Evolutionary conservation across 23 tunicate species (phyloP).

Genomic region (Trididemnum miniatum): DNA sequence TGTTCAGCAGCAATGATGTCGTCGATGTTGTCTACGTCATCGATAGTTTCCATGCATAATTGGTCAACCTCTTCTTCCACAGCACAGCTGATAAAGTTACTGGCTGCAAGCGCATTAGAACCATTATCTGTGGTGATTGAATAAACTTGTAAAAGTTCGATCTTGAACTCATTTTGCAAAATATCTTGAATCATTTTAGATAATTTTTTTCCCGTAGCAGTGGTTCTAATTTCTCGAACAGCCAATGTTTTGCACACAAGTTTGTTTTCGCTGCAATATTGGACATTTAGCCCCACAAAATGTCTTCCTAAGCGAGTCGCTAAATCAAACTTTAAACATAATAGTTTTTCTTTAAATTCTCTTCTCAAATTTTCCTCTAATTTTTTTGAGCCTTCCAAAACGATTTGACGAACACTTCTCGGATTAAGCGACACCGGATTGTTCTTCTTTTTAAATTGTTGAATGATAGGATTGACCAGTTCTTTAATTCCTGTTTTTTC

Average conservation of each 20-base stretch:
- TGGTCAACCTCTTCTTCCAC: not conserved
- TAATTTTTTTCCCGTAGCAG: constrained; percentile 1
- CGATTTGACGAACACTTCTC: not conserved
- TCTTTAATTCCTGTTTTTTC: not conserved
- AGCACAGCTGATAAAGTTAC: not conserved
- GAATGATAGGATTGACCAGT: not conserved
- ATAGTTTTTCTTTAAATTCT: not conserved
- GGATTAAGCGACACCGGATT: not conserved
- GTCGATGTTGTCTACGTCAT: not conserved
- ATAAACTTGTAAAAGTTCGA: not conserved
- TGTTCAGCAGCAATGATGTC: constrained; percentile 12
- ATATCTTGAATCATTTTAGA: not conserved
- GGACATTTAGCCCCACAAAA: not conserved
- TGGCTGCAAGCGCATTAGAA: constrained; percentile 3
- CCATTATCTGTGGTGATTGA: constrained; percentile 13
- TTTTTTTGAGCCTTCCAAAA: not conserved
- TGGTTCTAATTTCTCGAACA: not conserved
- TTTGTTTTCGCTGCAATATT: not conserved
- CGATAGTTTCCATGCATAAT: not conserved
- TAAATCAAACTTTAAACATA: constrained; percentile 4
- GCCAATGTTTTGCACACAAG: constrained; percentile 3
- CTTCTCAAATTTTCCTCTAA: not conserved
- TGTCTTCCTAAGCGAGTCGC: not conserved
- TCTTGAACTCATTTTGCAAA: not conserved
- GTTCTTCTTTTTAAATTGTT: not conserved